Evolutionary conservation across 2,797 vertebrate species (phyloP).

Genomic region (Chloroceryle inda): DNA sequence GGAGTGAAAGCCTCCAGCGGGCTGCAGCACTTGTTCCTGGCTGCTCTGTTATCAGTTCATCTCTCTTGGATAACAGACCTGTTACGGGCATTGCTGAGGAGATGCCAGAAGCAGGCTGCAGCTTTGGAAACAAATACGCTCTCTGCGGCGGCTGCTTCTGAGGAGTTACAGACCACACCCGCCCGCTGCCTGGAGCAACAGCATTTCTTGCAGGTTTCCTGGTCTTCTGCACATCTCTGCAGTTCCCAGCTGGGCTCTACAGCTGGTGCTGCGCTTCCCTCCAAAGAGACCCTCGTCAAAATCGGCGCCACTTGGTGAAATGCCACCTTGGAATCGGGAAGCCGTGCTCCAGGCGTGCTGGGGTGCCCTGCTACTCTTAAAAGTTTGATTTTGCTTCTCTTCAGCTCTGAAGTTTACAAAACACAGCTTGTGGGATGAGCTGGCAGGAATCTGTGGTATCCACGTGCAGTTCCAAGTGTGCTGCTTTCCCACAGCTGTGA

Average conservation of each 20-base stretch:
- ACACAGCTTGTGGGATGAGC: background rate
- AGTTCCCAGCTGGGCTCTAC: background rate
- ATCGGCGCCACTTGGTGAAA: fast-evolving
- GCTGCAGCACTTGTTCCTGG: background rate
- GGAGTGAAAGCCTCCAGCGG: background rate
- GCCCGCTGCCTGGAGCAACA: background rate
- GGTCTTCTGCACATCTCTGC: background rate
- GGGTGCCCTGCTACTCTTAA: background rate
- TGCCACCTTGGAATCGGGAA: fast-evolving
- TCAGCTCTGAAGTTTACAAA: background rate
- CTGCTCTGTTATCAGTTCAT: background rate
- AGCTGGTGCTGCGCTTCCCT: background rate
- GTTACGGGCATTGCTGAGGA: background rate
- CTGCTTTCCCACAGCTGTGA: fast-evolving
- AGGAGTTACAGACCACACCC: background rate
- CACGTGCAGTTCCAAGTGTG: background rate
- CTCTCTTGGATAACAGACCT: background rate
- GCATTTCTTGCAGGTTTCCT: background rate
- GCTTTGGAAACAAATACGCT: background rate
- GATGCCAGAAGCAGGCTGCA: background rate
- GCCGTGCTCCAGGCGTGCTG: fast-evolving
- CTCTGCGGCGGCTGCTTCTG: fast-evolving
- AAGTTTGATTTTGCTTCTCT: background rate
- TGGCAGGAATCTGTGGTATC: slow-evolving; percentile 15
- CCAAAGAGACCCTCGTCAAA: fast-evolving